Base-by-base conservation (phyloP, 2,797 vertebrate species). In the Melanotaenia trifasciata region DNA sequence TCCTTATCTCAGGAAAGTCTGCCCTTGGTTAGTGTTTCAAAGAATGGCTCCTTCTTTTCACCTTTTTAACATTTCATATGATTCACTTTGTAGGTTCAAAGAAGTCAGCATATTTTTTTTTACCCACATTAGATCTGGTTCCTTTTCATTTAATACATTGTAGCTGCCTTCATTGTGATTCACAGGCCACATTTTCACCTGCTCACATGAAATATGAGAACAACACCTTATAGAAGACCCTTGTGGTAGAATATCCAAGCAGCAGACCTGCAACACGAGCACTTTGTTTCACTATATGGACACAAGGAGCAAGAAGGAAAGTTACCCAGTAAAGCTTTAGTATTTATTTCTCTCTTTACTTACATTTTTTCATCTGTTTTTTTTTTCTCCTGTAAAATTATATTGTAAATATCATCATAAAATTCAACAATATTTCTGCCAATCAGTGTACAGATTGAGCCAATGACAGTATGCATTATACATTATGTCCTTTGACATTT, bases 51-150 rank as follows among this genome's bases (percentile, higher is more conserved):
- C 67, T 80, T 70, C 50, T 71, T 67, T 74, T 65, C 58, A 62
- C 56, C 58, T 64, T 26, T 74, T 76, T 33, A 67, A 67, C 65
- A 70, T 84, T 83, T 85, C 28, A 79, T 72, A 68, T 75, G 50
- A 61, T 68, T 83, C 45, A 61, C 43, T 66, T 54, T 61, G 18
- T 57, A 72, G 61, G 65, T 70, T 73, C 68, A 70, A 12, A 64
- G 53, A 64, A 75, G 63, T 64, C 72, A 0, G 7, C 22, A 50
- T 22, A 10, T 10, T 22, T 10, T 35, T 26, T 59, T 38, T 54
- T 58, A 5, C 16, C 45, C 13, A 38, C 53, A 70, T 76, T 70
- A 74, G 16, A 36, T 43, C 45, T 47, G 45, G 45, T 47, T 50
- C 9, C 20, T n/a, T 50, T 50, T n/a, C 1, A 1, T 43, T 61